Evolutionary conservation across 2,888 invertebrate species (phyloP), one percentile per base, ranked within the genome.

Genomic region (Hypselothyrea guttata): DNA sequence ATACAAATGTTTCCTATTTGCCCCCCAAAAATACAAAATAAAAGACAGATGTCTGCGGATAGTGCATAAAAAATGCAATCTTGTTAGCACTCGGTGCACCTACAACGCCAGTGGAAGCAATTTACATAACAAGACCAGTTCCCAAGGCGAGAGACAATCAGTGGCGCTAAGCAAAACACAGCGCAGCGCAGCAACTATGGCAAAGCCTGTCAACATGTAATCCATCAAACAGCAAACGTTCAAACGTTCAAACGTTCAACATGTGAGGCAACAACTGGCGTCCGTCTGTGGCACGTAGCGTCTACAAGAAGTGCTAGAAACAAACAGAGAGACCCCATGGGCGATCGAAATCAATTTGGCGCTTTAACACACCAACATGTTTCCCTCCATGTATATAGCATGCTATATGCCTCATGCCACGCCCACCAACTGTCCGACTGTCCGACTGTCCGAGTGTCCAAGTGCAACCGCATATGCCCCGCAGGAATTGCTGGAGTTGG

Each of bases 151-250:
- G 70, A 65, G 64, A 83, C 81, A 79, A 84, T 74, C 82, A 76
- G 69, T 74, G 81, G 77, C 81, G 82, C 84, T 69, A 68, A 34
- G 63, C 33, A n/a, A n/a, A n/a, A n/a, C n/a, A n/a, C n/a, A n/a
- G n/a, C n/a, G n/a, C n/a, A n/a, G n/a, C n/a, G 12, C 16, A 57
- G 75, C 58, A 75, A 60, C 59, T 68, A 55, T 55, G 63, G 75
- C 72, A 55, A 57, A 65, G 75, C 72, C 86, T 88, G 87, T 88
- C 87, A 87, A 87, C 88, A 82, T 78, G 77, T 82, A 83, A 87
- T 87, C 88, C 87, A 88, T 87, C 87, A 87, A 86, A 76, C 65
- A 59, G 42, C 44, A 53, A 59, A 31, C 40, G 42, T 46, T 16
- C 71, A 57, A 51, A n/a, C n/a, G n/a, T n/a, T n/a, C n/a, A n/a